Evolutionary conservation across 2,797 vertebrate genomes (phyloP).

Genomic region (Strix occidentalis): DNA sequence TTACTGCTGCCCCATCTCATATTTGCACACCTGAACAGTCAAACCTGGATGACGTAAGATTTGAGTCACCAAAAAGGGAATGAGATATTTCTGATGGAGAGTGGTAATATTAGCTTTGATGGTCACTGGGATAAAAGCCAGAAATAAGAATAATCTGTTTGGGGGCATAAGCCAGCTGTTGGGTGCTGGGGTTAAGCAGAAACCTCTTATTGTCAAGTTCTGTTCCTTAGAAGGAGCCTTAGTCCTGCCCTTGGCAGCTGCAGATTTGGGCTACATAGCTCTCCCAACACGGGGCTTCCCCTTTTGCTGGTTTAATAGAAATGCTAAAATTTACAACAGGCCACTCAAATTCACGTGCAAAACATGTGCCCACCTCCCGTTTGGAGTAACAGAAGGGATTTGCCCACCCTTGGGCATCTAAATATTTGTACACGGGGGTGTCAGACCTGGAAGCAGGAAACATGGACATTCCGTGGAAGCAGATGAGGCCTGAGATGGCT

Average conservation of each 20-base stretch:
- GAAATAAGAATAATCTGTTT: neutral
- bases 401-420: neutral
- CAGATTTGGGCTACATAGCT: neutral
- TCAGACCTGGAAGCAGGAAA: neutral
- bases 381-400: neutral
- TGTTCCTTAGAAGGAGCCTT: neutral
- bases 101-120: neutral
- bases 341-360: neutral
- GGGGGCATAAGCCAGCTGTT: neutral
- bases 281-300: neutral
- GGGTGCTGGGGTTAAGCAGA: neutral
- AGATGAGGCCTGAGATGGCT: neutral
- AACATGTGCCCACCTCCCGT: accelerated
- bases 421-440: accelerated
- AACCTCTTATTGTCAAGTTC: neutral
- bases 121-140: neutral
- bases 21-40: neutral
- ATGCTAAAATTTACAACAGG: accelerated
- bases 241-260: neutral
- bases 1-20: neutral
- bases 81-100: neutral
- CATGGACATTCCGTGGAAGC: neutral
- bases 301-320: neutral
- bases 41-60: neutral
- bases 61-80: neutral